Conservation (phyloP, 2,797 vertebrate genomes). For the Neosilurus mollespiculum region DNA sequence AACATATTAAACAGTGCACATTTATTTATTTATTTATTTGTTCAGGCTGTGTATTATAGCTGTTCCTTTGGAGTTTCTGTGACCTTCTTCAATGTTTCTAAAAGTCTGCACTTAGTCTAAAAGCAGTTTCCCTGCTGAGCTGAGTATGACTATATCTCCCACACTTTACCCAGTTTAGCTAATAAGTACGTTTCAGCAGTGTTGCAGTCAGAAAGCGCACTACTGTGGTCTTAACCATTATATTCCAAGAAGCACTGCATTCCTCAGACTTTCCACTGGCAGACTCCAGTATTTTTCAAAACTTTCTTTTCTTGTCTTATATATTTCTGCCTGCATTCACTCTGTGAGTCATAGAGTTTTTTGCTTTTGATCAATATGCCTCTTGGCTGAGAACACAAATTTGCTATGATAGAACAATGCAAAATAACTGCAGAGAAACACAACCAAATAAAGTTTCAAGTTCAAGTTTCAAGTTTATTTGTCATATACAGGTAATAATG, state of each 20-base stretch:
- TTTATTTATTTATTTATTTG: too few relatives aligned
- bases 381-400: neutral
- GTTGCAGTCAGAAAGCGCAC: neutral
- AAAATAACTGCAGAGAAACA: neutral
- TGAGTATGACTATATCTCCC: constrained; percentile 81
- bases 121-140: neutral
- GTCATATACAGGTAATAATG: too few relatives aligned
- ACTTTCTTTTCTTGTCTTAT: neutral
- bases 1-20: too few relatives aligned
- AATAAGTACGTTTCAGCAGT: constrained; percentile 77
- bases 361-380: neutral
- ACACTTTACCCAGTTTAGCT: constrained; percentile 85
- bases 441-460: too few relatives aligned
- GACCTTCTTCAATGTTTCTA: neutral
- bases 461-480: too few relatives aligned
- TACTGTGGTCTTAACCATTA: neutral
- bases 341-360: neutral
- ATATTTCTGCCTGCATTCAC: neutral
- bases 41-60: neutral
- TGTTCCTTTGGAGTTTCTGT: neutral
- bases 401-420: neutral
- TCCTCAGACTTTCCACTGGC: neutral
- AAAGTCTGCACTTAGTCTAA: constrained; percentile 8
- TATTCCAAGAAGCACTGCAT: neutral
- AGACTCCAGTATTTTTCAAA: neutral